A percentile compares a stretch with the other conserved stretches of the same genome.
Evolutionary conservation across 2,888 invertebrate species (phyloP).

Genomic region (Lasiommata megera): DNA sequence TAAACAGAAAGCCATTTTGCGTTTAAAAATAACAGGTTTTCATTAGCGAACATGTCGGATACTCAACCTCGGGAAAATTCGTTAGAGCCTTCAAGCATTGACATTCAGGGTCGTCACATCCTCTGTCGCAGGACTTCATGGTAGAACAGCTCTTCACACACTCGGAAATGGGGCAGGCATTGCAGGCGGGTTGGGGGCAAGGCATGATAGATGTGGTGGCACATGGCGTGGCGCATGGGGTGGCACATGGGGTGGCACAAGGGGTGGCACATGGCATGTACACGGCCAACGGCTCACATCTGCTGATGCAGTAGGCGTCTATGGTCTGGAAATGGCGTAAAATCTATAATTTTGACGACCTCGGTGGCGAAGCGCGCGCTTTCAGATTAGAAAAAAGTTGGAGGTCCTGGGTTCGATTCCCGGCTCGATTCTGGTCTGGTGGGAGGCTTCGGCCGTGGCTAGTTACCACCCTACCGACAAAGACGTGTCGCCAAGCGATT

Average conservation of each 20-base stretch:
- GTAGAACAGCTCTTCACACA: slow-evolving; percentile 10
- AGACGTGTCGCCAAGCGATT: no score
- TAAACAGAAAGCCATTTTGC: background rate
- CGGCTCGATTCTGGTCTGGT: no score
- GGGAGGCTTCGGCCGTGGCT: no score
- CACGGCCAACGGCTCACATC: slow-evolving; percentile 32
- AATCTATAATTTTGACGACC: no score
- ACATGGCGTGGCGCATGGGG: background rate
- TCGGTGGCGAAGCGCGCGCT: no score
- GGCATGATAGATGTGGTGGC: slow-evolving; percentile 17
- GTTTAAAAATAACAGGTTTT: slow-evolving; percentile 41
- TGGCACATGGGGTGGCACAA: slow-evolving; percentile 11
- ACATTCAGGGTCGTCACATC: slow-evolving; percentile 30
- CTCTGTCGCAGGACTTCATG: background rate
- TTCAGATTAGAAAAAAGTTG: no score
- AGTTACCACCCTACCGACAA: no score
- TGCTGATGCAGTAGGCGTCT: slow-evolving; percentile 36
- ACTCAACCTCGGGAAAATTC: slow-evolving; percentile 60
- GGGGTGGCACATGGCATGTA: slow-evolving; percentile 34
- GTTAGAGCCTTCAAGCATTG: slow-evolving; percentile 36
- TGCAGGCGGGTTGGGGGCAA: slow-evolving; percentile 16
- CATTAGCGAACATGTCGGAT: slow-evolving; percentile 44
- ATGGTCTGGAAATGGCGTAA: slow-evolving; percentile 37
- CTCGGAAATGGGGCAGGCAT: background rate
- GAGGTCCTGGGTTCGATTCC: no score